phyloP scores from a whole-genome alignment of 1,140 invertebrate genomes.

The Pogonus chalceus region DNA sequence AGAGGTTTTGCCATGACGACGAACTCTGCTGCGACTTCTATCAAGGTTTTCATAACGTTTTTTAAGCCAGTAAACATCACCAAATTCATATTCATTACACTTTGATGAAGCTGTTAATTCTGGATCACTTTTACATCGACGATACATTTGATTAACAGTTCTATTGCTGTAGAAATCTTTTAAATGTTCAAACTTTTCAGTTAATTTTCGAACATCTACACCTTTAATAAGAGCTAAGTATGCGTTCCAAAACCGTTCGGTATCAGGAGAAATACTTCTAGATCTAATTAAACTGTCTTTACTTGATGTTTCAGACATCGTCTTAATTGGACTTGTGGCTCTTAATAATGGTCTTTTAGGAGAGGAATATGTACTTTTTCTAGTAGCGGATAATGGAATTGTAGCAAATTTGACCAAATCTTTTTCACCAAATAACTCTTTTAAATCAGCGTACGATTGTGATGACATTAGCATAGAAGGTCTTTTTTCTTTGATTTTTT shows the following conservation, averaged over 20 bases:
- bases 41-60: constrained; percentile 45
- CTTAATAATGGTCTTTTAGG: constrained; percentile 23
- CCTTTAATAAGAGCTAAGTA: constrained; percentile 57
- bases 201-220: constrained; percentile 63
- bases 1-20: constrained; percentile 43
- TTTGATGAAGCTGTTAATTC: constrained; percentile 39
- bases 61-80: constrained; percentile 51
- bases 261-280: constrained; percentile 57
- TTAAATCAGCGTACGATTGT: constrained; percentile 61
- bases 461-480: constrained; percentile 39
- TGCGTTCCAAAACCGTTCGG: constrained; percentile 56
- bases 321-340: constrained; percentile 22
- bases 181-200: constrained; percentile 60
- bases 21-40: constrained; percentile 39
- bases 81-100: constrained; percentile 30
- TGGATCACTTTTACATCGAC: constrained; percentile 64
- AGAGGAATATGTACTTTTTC: constrained; percentile 22
- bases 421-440: constrained; percentile 66
- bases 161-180: constrained; percentile 38
- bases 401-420: constrained; percentile 34
- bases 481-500: constrained; percentile 23
- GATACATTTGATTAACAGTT: constrained; percentile 32
- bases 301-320: constrained; percentile 39
- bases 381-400: constrained; percentile 26
- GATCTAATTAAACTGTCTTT: constrained; percentile 52